Conservation (phyloP, 2,113 vertebrate species). For the Pygoscelis adeliae region DNA sequence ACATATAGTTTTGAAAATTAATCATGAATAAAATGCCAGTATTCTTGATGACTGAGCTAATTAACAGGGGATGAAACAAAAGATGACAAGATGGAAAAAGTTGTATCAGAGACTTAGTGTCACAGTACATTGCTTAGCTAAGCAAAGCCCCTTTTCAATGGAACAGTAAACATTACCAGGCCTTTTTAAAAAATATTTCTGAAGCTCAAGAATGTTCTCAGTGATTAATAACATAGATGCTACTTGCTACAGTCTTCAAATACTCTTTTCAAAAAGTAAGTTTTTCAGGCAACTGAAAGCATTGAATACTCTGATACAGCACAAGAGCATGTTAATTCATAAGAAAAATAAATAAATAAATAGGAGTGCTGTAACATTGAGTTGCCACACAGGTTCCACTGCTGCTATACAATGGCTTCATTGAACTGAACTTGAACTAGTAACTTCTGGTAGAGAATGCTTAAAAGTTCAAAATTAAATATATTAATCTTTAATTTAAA, state of each 20-base stretch:
- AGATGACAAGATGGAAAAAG: not conserved
- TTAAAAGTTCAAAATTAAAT: not conserved
- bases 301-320: not conserved
- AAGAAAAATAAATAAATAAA: not conserved
- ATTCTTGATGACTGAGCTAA: constrained; percentile 13
- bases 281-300: not conserved
- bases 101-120: not conserved
- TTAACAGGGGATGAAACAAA: constrained; percentile 17
- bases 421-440: not conserved
- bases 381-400: not conserved
- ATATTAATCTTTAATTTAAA: not conserved
- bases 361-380: not conserved
- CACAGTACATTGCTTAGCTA: not conserved
- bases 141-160: not conserved
- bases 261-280: not conserved
- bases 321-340: not conserved
- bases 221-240: not conserved
- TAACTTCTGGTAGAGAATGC: not conserved
- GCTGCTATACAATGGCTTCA: not conserved
- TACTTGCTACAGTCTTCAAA: not conserved
- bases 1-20: constrained; percentile 28
- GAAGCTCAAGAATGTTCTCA: not conserved
- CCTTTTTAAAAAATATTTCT: not conserved
- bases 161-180: not conserved
- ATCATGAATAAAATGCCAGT: constrained; percentile 4